Evolutionary conservation across 1,140 invertebrate genomes (phyloP).

Genomic region (Drosophila orosa): DNA sequence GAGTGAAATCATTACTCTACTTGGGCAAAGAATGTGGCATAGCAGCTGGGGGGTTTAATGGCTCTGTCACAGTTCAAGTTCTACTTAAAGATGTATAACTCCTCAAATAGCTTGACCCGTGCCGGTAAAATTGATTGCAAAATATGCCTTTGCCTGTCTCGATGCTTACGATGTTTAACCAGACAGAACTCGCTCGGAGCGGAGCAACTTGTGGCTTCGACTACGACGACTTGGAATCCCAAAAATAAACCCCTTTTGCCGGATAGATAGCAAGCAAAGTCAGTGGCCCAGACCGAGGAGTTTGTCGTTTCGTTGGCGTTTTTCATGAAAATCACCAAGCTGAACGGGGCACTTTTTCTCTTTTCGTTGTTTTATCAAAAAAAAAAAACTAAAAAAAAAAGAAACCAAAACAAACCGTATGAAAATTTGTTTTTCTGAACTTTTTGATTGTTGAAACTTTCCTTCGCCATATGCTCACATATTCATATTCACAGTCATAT

Average conservation of each 20-base stretch:
- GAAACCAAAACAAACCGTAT: slow-evolving; percentile 70
- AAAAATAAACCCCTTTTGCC: slow-evolving; percentile 19
- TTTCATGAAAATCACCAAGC: slow-evolving; percentile 76
- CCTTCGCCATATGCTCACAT: slow-evolving; percentile 32
- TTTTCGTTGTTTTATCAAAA: slow-evolving; percentile 54
- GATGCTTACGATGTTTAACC: slow-evolving; percentile 69
- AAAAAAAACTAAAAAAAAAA: slow-evolving; percentile 57
- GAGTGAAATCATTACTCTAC: slow-evolving; percentile 35
- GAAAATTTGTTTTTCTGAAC: slow-evolving; percentile 75
- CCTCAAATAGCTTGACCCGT: slow-evolving; percentile 58
- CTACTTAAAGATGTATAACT: slow-evolving; percentile 15
- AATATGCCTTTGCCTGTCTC: slow-evolving; percentile 32
- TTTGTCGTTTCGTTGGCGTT: slow-evolving; percentile 68
- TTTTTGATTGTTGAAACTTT: slow-evolving; percentile 63
- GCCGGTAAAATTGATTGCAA: slow-evolving; percentile 73
- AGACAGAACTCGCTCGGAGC: slow-evolving; percentile 55
- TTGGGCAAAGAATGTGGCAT: slow-evolving; percentile 39
- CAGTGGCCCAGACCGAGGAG: slow-evolving; percentile 63
- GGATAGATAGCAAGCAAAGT: slow-evolving; percentile 46
- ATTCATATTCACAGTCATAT: slow-evolving; percentile 6
- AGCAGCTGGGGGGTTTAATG: slow-evolving; percentile 44
- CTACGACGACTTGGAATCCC: slow-evolving; percentile 20
- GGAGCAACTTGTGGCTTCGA: slow-evolving; percentile 38
- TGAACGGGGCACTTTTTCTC: slow-evolving; percentile 61
- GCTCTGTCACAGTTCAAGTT: slow-evolving; percentile 68